A percentile compares a stretch with the other conserved stretches of the same genome.
Conservation (phyloP, 2,888 invertebrate genomes). For the Pterostichus madidus region DNA sequence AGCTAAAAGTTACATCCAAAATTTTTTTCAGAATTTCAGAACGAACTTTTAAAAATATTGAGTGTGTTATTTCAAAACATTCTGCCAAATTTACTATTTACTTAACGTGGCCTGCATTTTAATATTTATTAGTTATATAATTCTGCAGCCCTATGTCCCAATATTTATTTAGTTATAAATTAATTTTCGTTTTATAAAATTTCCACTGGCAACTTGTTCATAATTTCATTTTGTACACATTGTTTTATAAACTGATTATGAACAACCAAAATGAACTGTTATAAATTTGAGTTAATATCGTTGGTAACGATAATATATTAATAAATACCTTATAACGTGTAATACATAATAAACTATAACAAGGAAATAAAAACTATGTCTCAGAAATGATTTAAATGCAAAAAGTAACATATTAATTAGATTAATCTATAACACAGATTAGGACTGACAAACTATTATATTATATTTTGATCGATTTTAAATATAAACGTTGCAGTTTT, state of each 20-base stretch:
- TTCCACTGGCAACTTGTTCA: constrained; percentile 53
- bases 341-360: constrained; percentile 52
- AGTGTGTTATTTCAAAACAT: background rate
- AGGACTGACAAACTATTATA: background rate
- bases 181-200: constrained; percentile 48
- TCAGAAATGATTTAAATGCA: constrained; percentile 55
- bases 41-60: background rate
- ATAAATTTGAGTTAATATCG: constrained; percentile 50
- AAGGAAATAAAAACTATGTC: constrained; percentile 29
- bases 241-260: constrained; percentile 22
- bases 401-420: constrained; percentile 10
- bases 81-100: constrained; percentile 10
- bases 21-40: background rate
- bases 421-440: background rate
- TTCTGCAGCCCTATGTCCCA: constrained; percentile 5
- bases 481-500: constrained; percentile 5
- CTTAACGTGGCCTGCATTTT: background rate
- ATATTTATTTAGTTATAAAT: constrained; percentile 21
- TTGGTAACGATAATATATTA: constrained; percentile 50
- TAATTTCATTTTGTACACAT: constrained; percentile 58
- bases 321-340: constrained; percentile 53
- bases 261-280: constrained; percentile 46
- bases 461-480: constrained; percentile 5
- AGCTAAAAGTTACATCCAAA: background rate
- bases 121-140: constrained; percentile 6